Conservation (phyloP, 2,797 vertebrate genomes). For the Carduelis carduelis region DNA sequence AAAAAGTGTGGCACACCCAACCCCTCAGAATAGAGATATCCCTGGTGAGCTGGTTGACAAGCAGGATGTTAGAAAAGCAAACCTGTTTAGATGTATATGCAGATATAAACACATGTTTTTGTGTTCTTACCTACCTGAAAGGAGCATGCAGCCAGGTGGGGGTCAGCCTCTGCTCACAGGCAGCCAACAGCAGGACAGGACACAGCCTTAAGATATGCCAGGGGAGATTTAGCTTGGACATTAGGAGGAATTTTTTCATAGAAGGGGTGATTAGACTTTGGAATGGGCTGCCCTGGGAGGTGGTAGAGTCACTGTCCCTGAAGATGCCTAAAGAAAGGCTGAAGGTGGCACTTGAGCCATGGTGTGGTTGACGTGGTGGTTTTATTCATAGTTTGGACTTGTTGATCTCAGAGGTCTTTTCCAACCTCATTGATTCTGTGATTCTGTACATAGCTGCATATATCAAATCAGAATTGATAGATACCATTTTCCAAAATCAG, state of each 20-base stretch:
- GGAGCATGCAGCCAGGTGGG: background rate
- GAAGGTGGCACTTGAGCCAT: background rate
- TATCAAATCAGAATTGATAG: background rate
- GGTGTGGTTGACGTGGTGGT: rapidly evolving
- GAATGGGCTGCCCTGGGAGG: background rate
- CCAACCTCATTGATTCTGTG: background rate
- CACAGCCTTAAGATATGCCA: background rate
- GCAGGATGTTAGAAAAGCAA: background rate
- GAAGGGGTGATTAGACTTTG: background rate
- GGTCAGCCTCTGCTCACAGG: background rate
- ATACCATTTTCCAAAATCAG: background rate
- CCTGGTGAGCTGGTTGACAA: background rate
- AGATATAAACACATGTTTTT: rapidly evolving
- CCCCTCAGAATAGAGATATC: background rate
- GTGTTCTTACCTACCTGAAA: background rate
- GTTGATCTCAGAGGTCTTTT: background rate
- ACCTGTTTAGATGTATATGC: rapidly evolving
- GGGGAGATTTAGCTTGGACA: background rate
- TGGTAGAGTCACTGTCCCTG: background rate
- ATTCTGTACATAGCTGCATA: background rate
- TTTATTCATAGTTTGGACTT: background rate
- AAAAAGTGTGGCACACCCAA: background rate
- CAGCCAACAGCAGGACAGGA: background rate
- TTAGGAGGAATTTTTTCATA: background rate
- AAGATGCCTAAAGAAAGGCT: background rate